These are phyloP conservation scores for Caenorhabditis elegans DNA, from an alignment of 1,140 invertebrate species.

Conservation along the genomic window DNA sequence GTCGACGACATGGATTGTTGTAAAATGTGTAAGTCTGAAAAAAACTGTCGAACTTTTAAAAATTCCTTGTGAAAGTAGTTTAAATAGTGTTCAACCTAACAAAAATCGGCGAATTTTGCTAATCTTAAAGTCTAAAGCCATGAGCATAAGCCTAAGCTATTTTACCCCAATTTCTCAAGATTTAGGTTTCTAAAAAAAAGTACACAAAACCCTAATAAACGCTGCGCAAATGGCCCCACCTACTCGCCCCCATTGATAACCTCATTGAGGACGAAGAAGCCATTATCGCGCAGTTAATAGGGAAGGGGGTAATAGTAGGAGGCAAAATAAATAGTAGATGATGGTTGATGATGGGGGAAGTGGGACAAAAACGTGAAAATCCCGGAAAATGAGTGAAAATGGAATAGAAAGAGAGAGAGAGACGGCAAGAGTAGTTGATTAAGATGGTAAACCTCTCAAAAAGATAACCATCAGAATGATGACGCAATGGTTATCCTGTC, in stretches of 20 bases:
- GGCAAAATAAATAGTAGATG: constrained; percentile 10
- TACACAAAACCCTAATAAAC: constrained; percentile 6
- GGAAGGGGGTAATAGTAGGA: neutral
- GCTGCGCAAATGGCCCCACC: neutral
- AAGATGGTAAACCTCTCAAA: neutral
- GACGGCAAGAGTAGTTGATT: neutral
- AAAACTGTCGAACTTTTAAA: too few relatives aligned
- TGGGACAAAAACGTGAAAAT: too few relatives aligned
- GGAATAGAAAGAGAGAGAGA: neutral
- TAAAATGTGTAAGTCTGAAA: too few relatives aligned
- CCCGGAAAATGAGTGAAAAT: neutral
- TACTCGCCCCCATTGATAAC: neutral
- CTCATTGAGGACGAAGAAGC: constrained; percentile 27
- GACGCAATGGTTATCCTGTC: constrained; percentile 13
- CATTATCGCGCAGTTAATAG: constrained; percentile 6
- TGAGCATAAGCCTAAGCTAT: too few relatives aligned
- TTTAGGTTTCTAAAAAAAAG: neutral
- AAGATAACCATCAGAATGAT: neutral
- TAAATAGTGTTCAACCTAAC: too few relatives aligned
- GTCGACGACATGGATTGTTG: too few relatives aligned
- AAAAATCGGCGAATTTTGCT: too few relatives aligned
- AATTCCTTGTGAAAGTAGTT: too few relatives aligned
- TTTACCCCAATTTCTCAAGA: too few relatives aligned
- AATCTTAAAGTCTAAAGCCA: too few relatives aligned
- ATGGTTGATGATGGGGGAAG: neutral